Evolutionary conservation across 2,797 vertebrate species (phyloP), one percentile per base, ranked within the genome.

Genomic region (Etheostoma perlongum): DNA sequence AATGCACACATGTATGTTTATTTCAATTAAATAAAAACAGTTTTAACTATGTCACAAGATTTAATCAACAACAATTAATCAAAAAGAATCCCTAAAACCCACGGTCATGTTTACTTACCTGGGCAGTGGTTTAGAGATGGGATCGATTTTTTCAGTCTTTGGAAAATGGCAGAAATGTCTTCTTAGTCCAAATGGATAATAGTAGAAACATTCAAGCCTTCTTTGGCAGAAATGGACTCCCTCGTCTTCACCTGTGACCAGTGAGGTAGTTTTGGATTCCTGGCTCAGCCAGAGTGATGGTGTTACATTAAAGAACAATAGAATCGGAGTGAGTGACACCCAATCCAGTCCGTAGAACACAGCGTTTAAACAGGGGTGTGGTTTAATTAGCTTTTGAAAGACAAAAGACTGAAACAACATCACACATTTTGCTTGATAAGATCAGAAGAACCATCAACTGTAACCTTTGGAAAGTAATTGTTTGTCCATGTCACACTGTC

Each of bases 291-390:
- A 77, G 55, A 79, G 84, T 79, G 75, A 86, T 49, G 6, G 65
- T 62, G 73, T 79, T 77, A 72, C 75, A 78, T 79, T 54, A 66
- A 87, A 40, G 36, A 40, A 92, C 89, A 92, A 92, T 69, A 84
- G 79, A 86, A 85, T 88, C 86, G 55, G 52, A 49, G 67, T 83
- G 68, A 82, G 67, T 85, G 93, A 94, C 83, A 94, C 76, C 69
- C 73, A 88, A 91, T 92, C 87, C 88, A 82, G 33, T 68, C 70
- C 71, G 64, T 25, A 36, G 49, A 47, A 49, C 68, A 65, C 6
- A 53, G 47, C 66, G 59, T 67, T 62, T 72, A 71, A 86, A 72
- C 78, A 81, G 62, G 80, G 63, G 27, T 27, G 64, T 42, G 33
- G 64, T 76, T 68, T 70, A 59, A 70, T 59, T 18, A 16, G 51